phyloP scores from a whole-genome alignment of 2,797 vertebrate species.

The Potorous gilbertii region DNA sequence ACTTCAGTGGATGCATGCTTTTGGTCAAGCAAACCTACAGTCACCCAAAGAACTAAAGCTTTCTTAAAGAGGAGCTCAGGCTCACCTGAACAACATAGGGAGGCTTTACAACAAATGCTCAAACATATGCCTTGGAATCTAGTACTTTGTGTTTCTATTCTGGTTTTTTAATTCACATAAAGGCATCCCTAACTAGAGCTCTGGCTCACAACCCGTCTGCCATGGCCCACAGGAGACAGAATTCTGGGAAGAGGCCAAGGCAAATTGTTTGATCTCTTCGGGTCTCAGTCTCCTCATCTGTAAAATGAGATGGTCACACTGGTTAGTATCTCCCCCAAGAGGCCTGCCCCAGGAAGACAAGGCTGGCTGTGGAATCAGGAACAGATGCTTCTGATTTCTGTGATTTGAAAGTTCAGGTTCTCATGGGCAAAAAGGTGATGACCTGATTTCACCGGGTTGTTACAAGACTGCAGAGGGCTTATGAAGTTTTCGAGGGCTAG shows the following conservation, averaged over 20 bases:
- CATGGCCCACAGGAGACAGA: background rate
- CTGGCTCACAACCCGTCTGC: background rate
- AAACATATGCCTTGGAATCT: background rate
- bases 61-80: background rate
- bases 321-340: background rate
- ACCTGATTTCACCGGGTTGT: too few relatives aligned
- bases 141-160: too few relatives aligned
- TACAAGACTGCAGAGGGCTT: too few relatives aligned
- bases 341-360: background rate
- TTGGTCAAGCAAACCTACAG: background rate
- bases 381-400: background rate
- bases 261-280: rapidly evolving
- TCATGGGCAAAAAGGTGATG: too few relatives aligned
- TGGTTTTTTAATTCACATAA: background rate
- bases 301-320: background rate
- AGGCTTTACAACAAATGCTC: background rate
- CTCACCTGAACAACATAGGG: background rate
- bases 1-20: background rate
- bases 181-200: background rate
- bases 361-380: too few relatives aligned
- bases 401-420: background rate
- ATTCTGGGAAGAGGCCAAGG: background rate
- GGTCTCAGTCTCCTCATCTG: background rate
- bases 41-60: background rate
- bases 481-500: too few relatives aligned